Conservation (phyloP, 2,888 invertebrate species). For the Synergus laeviventris region DNA sequence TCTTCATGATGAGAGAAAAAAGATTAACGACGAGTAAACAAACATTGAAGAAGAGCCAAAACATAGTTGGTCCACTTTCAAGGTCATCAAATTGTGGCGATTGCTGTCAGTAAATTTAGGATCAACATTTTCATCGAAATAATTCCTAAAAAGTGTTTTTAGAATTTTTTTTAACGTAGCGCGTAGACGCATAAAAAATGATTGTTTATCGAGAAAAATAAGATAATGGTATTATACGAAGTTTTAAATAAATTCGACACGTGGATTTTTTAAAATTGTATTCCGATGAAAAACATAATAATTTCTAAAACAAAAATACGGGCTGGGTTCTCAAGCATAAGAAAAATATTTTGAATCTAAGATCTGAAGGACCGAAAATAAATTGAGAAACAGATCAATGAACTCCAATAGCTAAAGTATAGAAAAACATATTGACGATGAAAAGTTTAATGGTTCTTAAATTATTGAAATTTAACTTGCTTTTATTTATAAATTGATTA, state of each 20-base stretch:
- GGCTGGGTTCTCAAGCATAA: not conserved
- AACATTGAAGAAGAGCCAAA: slow-evolving; percentile 47
- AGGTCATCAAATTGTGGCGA: not conserved
- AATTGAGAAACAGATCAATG: not conserved
- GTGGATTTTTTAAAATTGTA: too few relatives aligned
- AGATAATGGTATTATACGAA: too few relatives aligned
- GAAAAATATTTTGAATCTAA: not conserved
- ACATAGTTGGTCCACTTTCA: slow-evolving; percentile 17
- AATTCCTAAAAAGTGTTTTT: not conserved
- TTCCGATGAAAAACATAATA: too few relatives aligned
- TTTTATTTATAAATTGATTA: too few relatives aligned
- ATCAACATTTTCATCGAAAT: slow-evolving; percentile 4
- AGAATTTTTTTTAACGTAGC: not conserved
- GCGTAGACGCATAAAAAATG: not conserved
- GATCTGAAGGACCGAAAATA: not conserved
- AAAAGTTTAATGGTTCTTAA: not conserved
- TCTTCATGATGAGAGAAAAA: not conserved
- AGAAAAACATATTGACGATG: not conserved
- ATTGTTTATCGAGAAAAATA: too few relatives aligned
- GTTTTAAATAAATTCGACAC: not conserved
- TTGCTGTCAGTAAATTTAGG: slow-evolving; percentile 14
- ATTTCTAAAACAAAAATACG: slow-evolving; percentile 10
- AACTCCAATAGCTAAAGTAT: not conserved
- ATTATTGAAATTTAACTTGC: not conserved
- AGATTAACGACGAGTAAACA: not conserved